phyloP scores from a whole-genome alignment of 2,797 vertebrate species.

The Microcaecilia unicolor region DNA sequence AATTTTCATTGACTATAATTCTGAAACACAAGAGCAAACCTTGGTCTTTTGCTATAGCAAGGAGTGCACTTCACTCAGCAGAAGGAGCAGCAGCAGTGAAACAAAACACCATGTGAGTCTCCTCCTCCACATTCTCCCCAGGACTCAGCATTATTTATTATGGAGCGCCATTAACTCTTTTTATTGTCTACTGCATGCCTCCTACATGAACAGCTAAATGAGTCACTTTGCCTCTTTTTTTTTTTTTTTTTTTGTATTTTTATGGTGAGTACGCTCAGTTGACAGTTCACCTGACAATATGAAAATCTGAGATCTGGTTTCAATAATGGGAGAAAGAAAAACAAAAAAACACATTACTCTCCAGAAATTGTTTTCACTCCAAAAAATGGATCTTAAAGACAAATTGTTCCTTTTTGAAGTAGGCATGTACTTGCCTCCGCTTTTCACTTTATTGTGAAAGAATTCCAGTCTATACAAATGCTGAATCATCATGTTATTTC shows the following conservation, averaged over 20 bases:
- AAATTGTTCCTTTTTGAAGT: slow-evolving; percentile 13
- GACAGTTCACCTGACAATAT: slow-evolving; percentile 30
- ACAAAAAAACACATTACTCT: slow-evolving; percentile 16
- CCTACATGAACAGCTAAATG: slow-evolving; percentile 44
- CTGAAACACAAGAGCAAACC: slow-evolving; percentile 18
- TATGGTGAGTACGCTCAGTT: slow-evolving; percentile 24
- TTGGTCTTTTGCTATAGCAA: slow-evolving; percentile 28
- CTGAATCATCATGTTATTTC: slow-evolving; percentile 1
- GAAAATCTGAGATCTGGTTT: slow-evolving; percentile 27
- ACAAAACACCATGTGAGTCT: slow-evolving; percentile 27
- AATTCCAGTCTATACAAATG: slow-evolving; percentile 18
- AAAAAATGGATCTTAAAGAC: slow-evolving; percentile 20
- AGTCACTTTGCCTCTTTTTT: slow-evolving; percentile 39
- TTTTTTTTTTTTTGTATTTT: slow-evolving; percentile 31
- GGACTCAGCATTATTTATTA: slow-evolving; percentile 43
- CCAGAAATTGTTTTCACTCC: slow-evolving; percentile 18
- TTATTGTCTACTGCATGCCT: slow-evolving; percentile 47
- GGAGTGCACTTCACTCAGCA: slow-evolving; percentile 29
- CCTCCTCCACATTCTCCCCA: slow-evolving; percentile 25
- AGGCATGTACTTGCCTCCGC: no score
- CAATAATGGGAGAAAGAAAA: slow-evolving; percentile 14
- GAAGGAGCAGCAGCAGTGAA: slow-evolving; percentile 31
- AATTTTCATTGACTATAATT: slow-evolving; percentile 22
- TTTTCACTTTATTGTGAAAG: no score
- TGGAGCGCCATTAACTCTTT: slow-evolving; percentile 40